phyloP scores from a whole-genome alignment of 2,797 vertebrate genomes.

The Rhinella marina region DNA sequence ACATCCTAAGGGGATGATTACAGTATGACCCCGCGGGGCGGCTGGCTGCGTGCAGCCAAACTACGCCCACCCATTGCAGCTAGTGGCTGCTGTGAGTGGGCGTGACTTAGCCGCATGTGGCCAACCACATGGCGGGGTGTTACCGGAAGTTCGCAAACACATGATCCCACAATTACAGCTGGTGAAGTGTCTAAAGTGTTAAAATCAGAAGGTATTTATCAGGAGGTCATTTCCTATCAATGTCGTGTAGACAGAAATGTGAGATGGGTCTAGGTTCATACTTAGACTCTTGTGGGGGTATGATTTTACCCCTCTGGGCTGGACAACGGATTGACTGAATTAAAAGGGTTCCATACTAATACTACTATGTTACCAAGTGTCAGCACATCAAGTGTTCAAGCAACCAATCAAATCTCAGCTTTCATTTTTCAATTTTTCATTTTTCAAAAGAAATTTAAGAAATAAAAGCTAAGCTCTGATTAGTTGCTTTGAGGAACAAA shows the following conservation, averaged over 20 bases:
- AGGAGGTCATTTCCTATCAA: not conserved
- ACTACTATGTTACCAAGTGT: not conserved
- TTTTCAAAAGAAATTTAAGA: too few relatives aligned
- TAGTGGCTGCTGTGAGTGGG: too few relatives aligned
- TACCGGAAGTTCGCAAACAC: not conserved
- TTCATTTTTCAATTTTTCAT: too few relatives aligned
- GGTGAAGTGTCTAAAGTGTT: not conserved
- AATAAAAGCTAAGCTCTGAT: too few relatives aligned
- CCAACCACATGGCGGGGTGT: too few relatives aligned
- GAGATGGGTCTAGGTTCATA: not conserved
- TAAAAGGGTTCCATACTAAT: not conserved
- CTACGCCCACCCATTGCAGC: too few relatives aligned
- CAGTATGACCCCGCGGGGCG: too few relatives aligned
- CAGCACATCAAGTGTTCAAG: not conserved
- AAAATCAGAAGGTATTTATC: not conserved
- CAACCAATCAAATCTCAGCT: too few relatives aligned
- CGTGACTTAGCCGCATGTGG: too few relatives aligned
- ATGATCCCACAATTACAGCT: not conserved
- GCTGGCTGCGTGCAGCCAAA: too few relatives aligned
- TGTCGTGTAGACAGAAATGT: not conserved
- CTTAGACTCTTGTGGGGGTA: not conserved
- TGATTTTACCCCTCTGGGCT: not conserved
- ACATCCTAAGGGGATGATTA: too few relatives aligned
- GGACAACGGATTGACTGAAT: not conserved
- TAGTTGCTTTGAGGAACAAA: too few relatives aligned